Evolutionary conservation across 1,140 invertebrate genomes (phyloP).

Genomic region (Cheumatopsyche charites): DNA sequence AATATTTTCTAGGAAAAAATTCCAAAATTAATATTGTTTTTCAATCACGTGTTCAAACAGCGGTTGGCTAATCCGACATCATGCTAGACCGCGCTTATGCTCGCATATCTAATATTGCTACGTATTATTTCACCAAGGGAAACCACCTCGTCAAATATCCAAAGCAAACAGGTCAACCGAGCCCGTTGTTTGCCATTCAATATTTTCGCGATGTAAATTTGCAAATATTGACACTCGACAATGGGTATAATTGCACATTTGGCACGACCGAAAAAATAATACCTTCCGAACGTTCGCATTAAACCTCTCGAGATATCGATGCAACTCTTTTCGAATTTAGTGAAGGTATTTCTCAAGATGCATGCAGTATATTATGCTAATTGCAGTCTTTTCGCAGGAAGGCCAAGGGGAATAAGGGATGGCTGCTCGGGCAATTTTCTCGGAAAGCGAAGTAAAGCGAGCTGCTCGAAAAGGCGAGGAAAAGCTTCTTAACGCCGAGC

Average conservation of each 20-base stretch:
- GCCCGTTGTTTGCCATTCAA: neutral
- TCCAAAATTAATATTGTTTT: too few relatives aligned
- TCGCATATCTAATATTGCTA: neutral
- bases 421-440: neutral
- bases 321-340: too few relatives aligned
- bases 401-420: neutral
- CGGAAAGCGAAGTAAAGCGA: neutral
- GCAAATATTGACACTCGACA: conserved; percentile 9
- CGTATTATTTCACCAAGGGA: neutral
- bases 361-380: neutral
- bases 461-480: neutral
- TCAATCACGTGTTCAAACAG: too few relatives aligned
- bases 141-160: conserved; percentile 14
- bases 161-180: neutral
- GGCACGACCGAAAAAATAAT: too few relatives aligned
- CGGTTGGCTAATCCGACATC: too few relatives aligned
- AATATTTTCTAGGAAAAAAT: too few relatives aligned
- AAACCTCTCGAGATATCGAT: too few relatives aligned
- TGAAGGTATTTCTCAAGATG: too few relatives aligned
- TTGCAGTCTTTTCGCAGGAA: conserved; percentile 3
- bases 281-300: too few relatives aligned
- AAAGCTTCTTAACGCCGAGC: conserved; percentile 16
- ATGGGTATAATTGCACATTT: neutral
- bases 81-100: neutral
- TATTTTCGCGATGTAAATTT: conserved; percentile 11